Evolutionary conservation across 1,140 invertebrate genomes (phyloP).

Genomic region (Drosophila asahinai): DNA sequence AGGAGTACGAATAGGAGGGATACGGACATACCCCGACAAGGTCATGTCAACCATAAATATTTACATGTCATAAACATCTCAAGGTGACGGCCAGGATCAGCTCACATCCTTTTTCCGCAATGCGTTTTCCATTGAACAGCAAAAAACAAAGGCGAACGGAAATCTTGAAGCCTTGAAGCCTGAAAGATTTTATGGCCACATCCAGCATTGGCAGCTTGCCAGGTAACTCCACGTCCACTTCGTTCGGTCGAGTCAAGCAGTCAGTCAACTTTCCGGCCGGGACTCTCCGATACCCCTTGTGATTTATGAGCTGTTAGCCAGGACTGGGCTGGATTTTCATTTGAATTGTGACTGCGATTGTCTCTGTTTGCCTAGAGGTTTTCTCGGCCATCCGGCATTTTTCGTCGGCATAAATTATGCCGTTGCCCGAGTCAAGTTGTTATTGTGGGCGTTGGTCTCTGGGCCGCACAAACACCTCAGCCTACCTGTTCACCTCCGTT

Average conservation of each 20-base stretch:
- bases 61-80: conserved; percentile 79
- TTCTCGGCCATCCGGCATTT: conserved; percentile 45
- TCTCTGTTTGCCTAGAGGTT: conserved; percentile 50
- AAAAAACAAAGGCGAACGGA: conserved; percentile 49
- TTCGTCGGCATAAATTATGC: conserved; percentile 75
- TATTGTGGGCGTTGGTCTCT: conserved; percentile 73
- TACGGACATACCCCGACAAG: conserved; percentile 50
- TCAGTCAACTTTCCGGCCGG: conserved; percentile 69
- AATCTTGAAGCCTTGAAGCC: conserved; percentile 55
- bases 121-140: conserved; percentile 75
- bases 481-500: conserved; percentile 25
- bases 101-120: conserved; percentile 75
- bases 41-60: conserved; percentile 82
- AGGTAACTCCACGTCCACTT: conserved; percentile 24
- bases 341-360: conserved; percentile 66
- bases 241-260: conserved; percentile 65
- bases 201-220: conserved; percentile 22
- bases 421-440: conserved; percentile 75
- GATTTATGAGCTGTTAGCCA: conserved; percentile 75
- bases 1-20: conserved; percentile 16
- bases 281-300: conserved; percentile 39
- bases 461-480: conserved; percentile 30
- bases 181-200: conserved; percentile 55
- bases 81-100: conserved; percentile 63
- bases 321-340: conserved; percentile 65